Evolutionary conservation across 2,888 invertebrate genomes (phyloP), one percentile per base, ranked within the genome.

Genomic region (Nomada fabriciana): DNA sequence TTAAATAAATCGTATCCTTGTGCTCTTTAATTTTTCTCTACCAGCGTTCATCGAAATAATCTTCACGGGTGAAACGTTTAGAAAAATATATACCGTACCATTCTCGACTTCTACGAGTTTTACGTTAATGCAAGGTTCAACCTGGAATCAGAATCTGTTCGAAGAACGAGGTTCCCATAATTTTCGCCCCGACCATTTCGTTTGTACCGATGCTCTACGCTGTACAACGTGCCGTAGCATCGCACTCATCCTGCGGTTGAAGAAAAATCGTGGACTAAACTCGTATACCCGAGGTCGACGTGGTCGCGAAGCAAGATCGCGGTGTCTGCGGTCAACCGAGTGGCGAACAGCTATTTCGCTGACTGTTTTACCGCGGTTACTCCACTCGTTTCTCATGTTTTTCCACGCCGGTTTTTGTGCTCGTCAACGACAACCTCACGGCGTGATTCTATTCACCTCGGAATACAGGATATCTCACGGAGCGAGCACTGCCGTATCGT

Each of bases 361-460:
- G 74, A 86, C 82, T 80, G 86, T 36, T 81, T 85, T 83, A 76
- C 79, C 85, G 69, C 71, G 55, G 79, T 72, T 64, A 42, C 78
- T 74, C 78, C 68, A 73, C 83, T 64, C 75, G 75, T 76, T 79
- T 67, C 64, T 76, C 84, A 25, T 65, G 76, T 80, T 78, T 80
- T 83, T 85, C 79, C 76, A 69, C 42, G 18, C 20, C 60, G 60
- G 9, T 63, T 86, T 76, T 83, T 70, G 29, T 43, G 13, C 61
- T 13, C 15, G 15, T 11, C 47, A 67, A 74, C 69, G 76, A 83
- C 80, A 70, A 55, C 65, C 75, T 75, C 63, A 69, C 72, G 80
- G 72, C 76, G 80, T 79, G 81, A 83, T 85, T 86, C 77, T 75
- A 80, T 83, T 71, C 83, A 60, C 71, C 76, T 60, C 57, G 70